A percentile compares a stretch with the other conserved stretches of the same genome.
These are phyloP conservation scores for Odocoileus virginianus DNA, from an alignment of 2,113 vertebrate species.

Conservation along the genomic window DNA sequence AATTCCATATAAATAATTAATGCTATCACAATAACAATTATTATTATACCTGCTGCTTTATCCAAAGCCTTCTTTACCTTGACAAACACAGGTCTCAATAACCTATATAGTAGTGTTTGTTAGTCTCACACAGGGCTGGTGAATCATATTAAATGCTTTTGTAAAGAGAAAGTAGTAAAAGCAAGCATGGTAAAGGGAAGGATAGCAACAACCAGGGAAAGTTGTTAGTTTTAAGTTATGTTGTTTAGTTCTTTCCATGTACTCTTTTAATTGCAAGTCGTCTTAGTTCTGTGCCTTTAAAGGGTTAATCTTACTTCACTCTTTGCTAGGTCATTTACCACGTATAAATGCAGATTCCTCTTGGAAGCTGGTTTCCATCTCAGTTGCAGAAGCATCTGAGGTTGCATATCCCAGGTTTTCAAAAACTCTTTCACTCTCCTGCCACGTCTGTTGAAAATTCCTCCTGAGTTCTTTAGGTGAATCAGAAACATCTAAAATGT, in stretches of 20 bases:
- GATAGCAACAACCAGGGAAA: background rate
- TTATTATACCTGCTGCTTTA: background rate
- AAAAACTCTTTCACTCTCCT: constrained; percentile 88
- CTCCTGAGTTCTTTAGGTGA: constrained; percentile 84
- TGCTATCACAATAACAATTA: background rate
- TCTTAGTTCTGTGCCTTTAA: background rate
- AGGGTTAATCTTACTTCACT: constrained; percentile 75
- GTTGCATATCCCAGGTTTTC: constrained; percentile 83
- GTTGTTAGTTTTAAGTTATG: constrained; percentile 59
- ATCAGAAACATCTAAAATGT: constrained; percentile 79
- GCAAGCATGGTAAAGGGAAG: background rate
- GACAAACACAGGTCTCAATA: constrained; percentile 1
- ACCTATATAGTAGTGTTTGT: background rate
- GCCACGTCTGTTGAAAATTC: constrained; percentile 88
- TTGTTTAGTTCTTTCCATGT: background rate
- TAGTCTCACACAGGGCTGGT: constrained; percentile 42
- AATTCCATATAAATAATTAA: background rate
- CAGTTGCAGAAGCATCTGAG: constrained; percentile 78
- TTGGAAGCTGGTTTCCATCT: constrained; percentile 78
- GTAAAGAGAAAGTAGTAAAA: constrained; percentile 6
- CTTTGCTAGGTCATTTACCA: constrained; percentile 82
- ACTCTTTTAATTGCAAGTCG: background rate
- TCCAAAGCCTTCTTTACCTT: constrained; percentile 50
- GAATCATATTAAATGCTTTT: constrained; percentile 27
- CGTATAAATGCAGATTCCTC: constrained; percentile 79